Conservation (phyloP, 1,140 invertebrate species). For the Heliothis virescens region DNA sequence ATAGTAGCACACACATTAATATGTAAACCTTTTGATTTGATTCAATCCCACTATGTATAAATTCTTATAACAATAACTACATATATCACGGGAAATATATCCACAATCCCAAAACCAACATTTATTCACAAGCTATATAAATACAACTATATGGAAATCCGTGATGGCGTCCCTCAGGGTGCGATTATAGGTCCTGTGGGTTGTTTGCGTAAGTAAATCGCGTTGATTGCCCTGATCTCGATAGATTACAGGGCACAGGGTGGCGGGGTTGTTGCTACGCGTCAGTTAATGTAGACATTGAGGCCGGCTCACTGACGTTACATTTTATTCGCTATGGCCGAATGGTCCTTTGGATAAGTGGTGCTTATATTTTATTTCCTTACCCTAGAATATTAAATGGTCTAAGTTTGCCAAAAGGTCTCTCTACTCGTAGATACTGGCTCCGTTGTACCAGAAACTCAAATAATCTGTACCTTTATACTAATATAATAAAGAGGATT, state of each 20-base stretch:
- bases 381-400: conserved; percentile 2
- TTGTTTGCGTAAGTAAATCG: conserved; percentile 21
- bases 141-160: conserved; percentile 27
- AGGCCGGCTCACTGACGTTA: conserved; percentile 26
- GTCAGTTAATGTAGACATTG: conserved; percentile 22
- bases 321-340: conserved; percentile 25
- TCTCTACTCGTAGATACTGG: not conserved
- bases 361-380: conserved; percentile 20
- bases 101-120: not conserved
- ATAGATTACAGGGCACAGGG: conserved; percentile 25
- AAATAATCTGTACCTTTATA: no score
- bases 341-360: conserved; percentile 21
- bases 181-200: conserved; percentile 23
- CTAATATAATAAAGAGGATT: no score
- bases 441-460: no score
- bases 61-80: not conserved
- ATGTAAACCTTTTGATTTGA: no score
- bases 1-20: no score
- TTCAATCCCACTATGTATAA: no score
- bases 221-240: conserved; percentile 29
- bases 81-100: not conserved
- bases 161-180: conserved; percentile 27
- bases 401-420: not conserved
- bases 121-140: conserved; percentile 17
- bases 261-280: not conserved